Conservation (phyloP, 2,888 invertebrate genomes). For the Eurois occulta region DNA sequence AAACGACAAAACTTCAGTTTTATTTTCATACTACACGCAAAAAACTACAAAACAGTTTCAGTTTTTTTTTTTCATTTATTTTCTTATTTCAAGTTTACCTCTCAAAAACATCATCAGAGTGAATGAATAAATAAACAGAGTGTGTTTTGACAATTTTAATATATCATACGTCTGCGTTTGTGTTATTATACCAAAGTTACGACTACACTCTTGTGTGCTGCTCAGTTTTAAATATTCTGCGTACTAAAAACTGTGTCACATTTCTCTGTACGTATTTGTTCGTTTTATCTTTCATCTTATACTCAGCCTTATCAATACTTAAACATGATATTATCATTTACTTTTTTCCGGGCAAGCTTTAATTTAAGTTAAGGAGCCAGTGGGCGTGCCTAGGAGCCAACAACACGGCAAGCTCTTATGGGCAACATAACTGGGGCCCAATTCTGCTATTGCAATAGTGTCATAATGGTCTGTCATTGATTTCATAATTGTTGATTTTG, state of each 20-base stretch:
- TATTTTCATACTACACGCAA: not conserved
- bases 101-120: slow-evolving; percentile 13
- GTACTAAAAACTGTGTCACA: slow-evolving; percentile 14
- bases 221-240: slow-evolving; percentile 29
- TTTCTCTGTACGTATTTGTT: not conserved
- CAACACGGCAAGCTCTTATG: too few relatives aligned
- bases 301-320: not conserved
- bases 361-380: too few relatives aligned
- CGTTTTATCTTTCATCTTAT: not conserved
- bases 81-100: not conserved
- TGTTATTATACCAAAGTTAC: slow-evolving; percentile 26
- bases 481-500: too few relatives aligned
- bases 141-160: slow-evolving; percentile 36
- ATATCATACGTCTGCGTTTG: slow-evolving; percentile 18
- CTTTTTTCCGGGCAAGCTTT: not conserved
- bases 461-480: too few relatives aligned
- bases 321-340: not conserved
- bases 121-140: slow-evolving; percentile 3
- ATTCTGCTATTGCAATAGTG: too few relatives aligned
- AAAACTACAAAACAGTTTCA: not conserved
- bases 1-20: not conserved
- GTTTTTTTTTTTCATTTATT: not conserved
- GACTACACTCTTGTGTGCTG: not conserved
- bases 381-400: too few relatives aligned
- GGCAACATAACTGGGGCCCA: too few relatives aligned